Conservation (phyloP, 92 coral and sea anemone genomes). For the Blastomussa wellsi region DNA sequence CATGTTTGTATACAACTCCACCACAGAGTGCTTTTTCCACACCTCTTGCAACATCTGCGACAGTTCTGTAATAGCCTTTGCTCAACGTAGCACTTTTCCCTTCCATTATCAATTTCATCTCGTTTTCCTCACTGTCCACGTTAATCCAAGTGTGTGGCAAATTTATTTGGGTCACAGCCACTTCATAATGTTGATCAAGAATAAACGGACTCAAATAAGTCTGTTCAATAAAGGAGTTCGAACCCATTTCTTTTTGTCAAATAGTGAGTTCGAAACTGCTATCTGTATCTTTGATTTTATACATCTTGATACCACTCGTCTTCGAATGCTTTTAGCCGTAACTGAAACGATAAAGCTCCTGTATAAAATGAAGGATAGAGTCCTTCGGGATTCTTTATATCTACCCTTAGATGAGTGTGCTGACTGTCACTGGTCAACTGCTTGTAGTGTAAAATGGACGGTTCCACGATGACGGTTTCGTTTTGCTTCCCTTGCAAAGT, state of each 20-base stretch:
- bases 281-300: slow-evolving; percentile 11
- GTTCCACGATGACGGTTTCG: slow-evolving; percentile 10
- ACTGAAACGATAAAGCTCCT: slow-evolving; percentile 4
- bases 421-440: slow-evolving; percentile 12
- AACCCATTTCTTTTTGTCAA: slow-evolving; percentile 10
- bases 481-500: not conserved
- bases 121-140: not conserved
- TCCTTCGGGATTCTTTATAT: slow-evolving; percentile 13
- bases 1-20: not conserved
- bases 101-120: slow-evolving; percentile 1
- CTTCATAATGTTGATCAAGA: slow-evolving; percentile 16
- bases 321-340: slow-evolving; percentile 12
- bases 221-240: slow-evolving; percentile 10
- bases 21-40: slow-evolving; percentile 2
- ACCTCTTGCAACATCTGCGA: slow-evolving; percentile 5
- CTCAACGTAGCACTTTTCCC: not conserved
- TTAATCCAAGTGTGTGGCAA: slow-evolving; percentile 10
- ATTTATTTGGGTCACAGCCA: slow-evolving; percentile 5
- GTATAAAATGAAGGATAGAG: slow-evolving; percentile 4
- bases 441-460: slow-evolving; percentile 1
- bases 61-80: slow-evolving; percentile 16
- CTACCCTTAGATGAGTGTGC: slow-evolving; percentile 9
- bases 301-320: slow-evolving; percentile 7
- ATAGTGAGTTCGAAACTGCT: slow-evolving; percentile 15
- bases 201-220: not conserved